Conservation (phyloP, 2,797 vertebrate species). For the Alfaro cultratus region DNA sequence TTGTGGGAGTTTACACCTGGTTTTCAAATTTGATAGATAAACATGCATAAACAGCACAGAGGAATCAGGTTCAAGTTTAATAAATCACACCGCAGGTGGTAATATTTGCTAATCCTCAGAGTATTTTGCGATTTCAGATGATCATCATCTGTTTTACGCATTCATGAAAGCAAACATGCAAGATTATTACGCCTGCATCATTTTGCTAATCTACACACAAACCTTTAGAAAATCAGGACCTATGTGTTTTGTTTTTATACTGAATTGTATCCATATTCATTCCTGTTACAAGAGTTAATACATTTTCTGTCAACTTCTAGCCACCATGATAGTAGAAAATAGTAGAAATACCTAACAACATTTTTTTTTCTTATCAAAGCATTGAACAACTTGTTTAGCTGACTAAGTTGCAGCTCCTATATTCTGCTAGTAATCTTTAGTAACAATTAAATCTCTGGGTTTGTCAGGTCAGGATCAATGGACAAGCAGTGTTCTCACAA, state of each 20-base stretch:
- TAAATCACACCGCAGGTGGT: too few species aligned
- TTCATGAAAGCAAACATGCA: too few species aligned
- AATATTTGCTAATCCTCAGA: too few species aligned
- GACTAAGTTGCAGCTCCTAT: slow-evolving; percentile 22
- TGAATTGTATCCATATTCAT: slow-evolving; percentile 4
- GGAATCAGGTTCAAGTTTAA: too few species aligned
- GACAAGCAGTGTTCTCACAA: slow-evolving; percentile 48
- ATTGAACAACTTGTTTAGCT: slow-evolving; percentile 15
- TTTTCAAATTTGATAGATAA: too few species aligned
- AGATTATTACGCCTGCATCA: too few species aligned
- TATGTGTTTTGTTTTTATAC: not conserved
- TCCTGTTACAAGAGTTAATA: not conserved
- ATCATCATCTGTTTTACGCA: too few species aligned
- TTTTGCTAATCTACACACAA: too few species aligned
- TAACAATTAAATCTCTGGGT: slow-evolving; percentile 31
- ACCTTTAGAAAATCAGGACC: too few species aligned
- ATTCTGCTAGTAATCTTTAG: slow-evolving; percentile 26
- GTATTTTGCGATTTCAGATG: too few species aligned
- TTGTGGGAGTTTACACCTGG: too few species aligned
- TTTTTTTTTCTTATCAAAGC: slow-evolving; percentile 18
- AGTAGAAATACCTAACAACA: not conserved
- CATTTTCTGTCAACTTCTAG: not conserved
- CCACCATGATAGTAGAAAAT: slow-evolving; percentile 33
- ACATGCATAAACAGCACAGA: too few species aligned
- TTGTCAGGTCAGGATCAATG: slow-evolving; percentile 29